phyloP scores from a whole-genome alignment of 2,113 vertebrate genomes.

The Motacilla tschutschensis region DNA sequence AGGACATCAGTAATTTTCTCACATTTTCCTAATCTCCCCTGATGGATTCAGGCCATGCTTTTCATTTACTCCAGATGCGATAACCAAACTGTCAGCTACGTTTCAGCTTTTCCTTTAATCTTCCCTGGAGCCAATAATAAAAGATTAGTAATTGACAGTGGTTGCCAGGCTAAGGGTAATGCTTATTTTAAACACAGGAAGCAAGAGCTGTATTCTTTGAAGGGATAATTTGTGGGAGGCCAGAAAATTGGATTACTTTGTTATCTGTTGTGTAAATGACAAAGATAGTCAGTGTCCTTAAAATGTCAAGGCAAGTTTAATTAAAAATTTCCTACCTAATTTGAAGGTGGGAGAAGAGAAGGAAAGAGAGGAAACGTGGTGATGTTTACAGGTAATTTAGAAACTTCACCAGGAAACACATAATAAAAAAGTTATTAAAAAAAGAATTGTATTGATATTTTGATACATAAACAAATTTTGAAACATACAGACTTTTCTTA shows the following conservation, averaged over 20 bases:
- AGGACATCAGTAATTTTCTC: conserved; percentile 88
- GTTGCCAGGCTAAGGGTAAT: conserved; percentile 62
- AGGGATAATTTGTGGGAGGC: conserved; percentile 77
- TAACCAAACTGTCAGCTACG: conserved; percentile 89
- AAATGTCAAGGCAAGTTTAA: conserved; percentile 76
- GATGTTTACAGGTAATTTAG: conserved; percentile 2
- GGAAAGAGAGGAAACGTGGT: not conserved
- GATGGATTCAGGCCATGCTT: conserved; percentile 94
- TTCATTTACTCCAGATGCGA: conserved; percentile 93
- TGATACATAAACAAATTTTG: not conserved
- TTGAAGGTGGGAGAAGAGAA: not conserved
- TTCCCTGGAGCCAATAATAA: conserved; percentile 89
- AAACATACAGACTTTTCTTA: not conserved
- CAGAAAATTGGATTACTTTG: conserved; percentile 85
- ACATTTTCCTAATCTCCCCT: conserved; percentile 89
- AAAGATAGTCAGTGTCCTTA: conserved; percentile 82
- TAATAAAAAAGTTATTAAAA: not conserved
- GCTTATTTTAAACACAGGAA: conserved; percentile 80
- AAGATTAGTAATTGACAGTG: conserved; percentile 75
- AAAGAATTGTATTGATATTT: not conserved
- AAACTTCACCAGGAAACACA: not conserved
- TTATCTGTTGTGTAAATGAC: conserved; percentile 84
- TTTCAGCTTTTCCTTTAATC: conserved; percentile 88
- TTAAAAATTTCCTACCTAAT: conserved; percentile 64
- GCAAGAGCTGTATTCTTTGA: conserved; percentile 76